These are phyloP conservation scores for Poecilia gillii DNA, from an alignment of 2,797 vertebrate genomes.

Conservation along the genomic window DNA sequence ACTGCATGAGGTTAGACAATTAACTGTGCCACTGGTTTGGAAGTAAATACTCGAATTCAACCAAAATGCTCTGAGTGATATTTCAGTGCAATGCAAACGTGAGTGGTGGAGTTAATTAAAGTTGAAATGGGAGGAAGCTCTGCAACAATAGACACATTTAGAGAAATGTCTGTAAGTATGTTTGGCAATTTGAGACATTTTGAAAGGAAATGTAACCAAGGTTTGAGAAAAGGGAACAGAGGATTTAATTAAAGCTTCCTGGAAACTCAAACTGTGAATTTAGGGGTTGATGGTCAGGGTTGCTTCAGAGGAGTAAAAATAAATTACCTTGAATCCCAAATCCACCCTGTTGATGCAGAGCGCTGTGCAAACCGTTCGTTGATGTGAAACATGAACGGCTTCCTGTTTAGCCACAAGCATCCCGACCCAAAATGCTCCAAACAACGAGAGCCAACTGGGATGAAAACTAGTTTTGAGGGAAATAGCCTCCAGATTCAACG, in stretches of 20 bases:
- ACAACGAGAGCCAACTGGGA: not conserved
- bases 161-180: not conserved
- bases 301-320: not conserved
- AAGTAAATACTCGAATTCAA: constrained; percentile 14
- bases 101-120: constrained; percentile 18
- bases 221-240: not conserved
- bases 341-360: not conserved
- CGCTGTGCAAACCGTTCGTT: too few species aligned
- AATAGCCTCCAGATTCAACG: too few species aligned
- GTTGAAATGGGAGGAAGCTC: constrained; percentile 11
- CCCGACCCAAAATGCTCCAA: not conserved
- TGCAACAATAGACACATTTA: constrained; percentile 8
- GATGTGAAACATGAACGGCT: not conserved
- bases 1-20: constrained; percentile 19
- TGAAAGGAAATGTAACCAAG: not conserved
- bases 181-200: not conserved
- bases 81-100: constrained; percentile 7
- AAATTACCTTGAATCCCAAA: not conserved
- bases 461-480: not conserved
- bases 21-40: constrained; percentile 22
- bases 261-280: not conserved
- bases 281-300: not conserved
- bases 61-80: constrained; percentile 11
- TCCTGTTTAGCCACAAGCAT: not conserved
- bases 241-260: not conserved